A percentile compares a stretch with the other conserved stretches of the same genome.
These are phyloP conservation scores for Drosophila tristis DNA, from an alignment of 1,140 invertebrate genomes.

Conservation along the genomic window DNA sequence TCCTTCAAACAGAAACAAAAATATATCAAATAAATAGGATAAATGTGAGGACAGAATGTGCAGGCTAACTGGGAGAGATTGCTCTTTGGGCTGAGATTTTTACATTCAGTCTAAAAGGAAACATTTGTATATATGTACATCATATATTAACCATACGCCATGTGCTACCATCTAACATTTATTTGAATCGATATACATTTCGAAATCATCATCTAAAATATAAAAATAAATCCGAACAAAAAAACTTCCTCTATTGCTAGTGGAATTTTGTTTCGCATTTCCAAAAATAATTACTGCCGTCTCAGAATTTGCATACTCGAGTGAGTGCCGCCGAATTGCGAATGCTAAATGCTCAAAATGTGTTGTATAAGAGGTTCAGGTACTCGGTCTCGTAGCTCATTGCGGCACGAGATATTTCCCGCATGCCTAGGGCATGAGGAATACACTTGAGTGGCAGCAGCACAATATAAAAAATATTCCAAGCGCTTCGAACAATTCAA, in stretches of 20 bases:
- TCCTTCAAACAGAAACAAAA: no score
- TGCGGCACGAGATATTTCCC: constrained; percentile 8
- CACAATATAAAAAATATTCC: constrained; percentile 49
- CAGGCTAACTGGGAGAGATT: no score
- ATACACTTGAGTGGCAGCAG: constrained; percentile 32
- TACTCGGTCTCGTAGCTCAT: background rate
- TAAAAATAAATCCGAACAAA: no score
- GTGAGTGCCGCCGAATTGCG: constrained; percentile 7
- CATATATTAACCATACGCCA: no score
- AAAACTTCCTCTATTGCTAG: constrained; percentile 9
- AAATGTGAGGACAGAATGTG: no score
- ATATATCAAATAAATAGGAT: no score
- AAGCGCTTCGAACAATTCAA: constrained; percentile 54
- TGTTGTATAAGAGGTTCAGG: constrained; percentile 46
- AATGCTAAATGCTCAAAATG: no score
- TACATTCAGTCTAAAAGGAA: background rate
- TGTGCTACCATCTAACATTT: no score
- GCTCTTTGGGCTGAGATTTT: background rate
- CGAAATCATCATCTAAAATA: no score
- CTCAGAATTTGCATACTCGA: constrained; percentile 41
- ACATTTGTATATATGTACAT: background rate
- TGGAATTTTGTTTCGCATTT: constrained; percentile 34
- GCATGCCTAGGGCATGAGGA: constrained; percentile 33
- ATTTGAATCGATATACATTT: no score
- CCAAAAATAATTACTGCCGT: constrained; percentile 39